Evolutionary conservation across 1,140 invertebrate genomes (phyloP).

Genomic region (Zaprionus ghesquierei): DNA sequence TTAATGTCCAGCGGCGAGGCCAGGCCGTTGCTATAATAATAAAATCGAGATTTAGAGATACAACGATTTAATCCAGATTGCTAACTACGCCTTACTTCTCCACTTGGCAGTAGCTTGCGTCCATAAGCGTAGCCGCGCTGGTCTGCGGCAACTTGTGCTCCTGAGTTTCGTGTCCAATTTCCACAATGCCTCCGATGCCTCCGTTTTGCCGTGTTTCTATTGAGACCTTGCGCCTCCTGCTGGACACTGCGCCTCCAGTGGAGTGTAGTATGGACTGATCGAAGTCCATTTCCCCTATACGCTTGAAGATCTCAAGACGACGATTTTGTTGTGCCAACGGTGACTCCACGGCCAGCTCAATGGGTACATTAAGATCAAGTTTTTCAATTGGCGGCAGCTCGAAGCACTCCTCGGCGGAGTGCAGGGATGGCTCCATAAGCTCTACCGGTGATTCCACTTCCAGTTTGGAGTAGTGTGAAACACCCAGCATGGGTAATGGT

Average conservation of each 20-base stretch:
- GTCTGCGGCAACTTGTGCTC: slow-evolving; percentile 49
- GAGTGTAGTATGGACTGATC: slow-evolving; percentile 73
- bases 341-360: slow-evolving; percentile 82
- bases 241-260: slow-evolving; percentile 21
- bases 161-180: slow-evolving; percentile 71
- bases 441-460: slow-evolving; percentile 64
- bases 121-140: slow-evolving; percentile 67
- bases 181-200: slow-evolving; percentile 59
- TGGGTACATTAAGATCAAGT: slow-evolving; percentile 81
- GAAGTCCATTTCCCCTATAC: slow-evolving; percentile 78
- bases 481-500: slow-evolving; percentile 64
- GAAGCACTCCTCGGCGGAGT: slow-evolving; percentile 84
- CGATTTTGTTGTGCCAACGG: slow-evolving; percentile 71
- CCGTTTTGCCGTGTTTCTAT: slow-evolving; percentile 4
- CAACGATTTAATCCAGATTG: neutral
- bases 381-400: slow-evolving; percentile 83
- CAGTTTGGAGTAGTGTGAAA: slow-evolving; percentile 37
- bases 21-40: slow-evolving; percentile 47
- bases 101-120: slow-evolving; percentile 74
- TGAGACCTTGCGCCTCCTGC: slow-evolving; percentile 33
- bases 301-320: slow-evolving; percentile 76
- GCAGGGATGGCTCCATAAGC: slow-evolving; percentile 65
- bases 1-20: slow-evolving; percentile 61
- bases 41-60: neutral
- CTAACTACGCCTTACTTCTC: slow-evolving; percentile 49